Evolutionary conservation across 1,140 invertebrate species (phyloP).

Genomic region (Epicauta chinensis): DNA sequence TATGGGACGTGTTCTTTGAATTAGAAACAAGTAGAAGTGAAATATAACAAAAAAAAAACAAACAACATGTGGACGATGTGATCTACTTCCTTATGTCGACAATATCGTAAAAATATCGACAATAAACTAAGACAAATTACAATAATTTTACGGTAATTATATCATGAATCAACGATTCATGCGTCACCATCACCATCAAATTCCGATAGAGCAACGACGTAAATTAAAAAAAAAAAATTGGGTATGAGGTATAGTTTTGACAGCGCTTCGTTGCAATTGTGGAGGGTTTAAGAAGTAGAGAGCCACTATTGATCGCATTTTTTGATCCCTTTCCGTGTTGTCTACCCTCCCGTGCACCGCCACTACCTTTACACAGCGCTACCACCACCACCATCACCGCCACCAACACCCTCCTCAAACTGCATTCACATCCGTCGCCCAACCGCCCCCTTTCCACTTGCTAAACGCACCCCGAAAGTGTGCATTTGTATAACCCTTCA

Average conservation of each 20-base stretch:
- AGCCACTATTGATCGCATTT: conserved; percentile 44
- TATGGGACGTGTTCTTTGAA: no score
- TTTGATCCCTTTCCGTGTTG: conserved; percentile 42
- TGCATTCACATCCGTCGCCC: background rate
- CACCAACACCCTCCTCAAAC: background rate
- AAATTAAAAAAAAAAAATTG: no score
- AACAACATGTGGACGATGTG: no score
- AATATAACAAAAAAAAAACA: no score
- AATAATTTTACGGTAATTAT: background rate
- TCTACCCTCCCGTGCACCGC: conserved; percentile 16
- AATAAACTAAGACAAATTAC: no score
- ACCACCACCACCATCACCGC: conserved; percentile 4
- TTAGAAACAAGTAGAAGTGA: no score
- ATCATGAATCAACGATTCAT: conserved; percentile 1
- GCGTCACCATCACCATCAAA: no score
- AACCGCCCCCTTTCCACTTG: conserved; percentile 8
- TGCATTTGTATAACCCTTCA: conserved; percentile 23
- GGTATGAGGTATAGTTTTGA: conserved; percentile 38
- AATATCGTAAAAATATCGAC: background rate
- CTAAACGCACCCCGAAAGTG: conserved; percentile 27
- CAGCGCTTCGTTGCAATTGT: conserved; percentile 43
- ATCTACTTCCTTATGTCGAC: no score
- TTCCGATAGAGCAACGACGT: no score
- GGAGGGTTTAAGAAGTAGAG: conserved; percentile 43
- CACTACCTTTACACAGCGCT: background rate